Evolutionary conservation across 2,113 vertebrate genomes (phyloP), one percentile per base, ranked within the genome.

Genomic region (Arenaria interpres): DNA sequence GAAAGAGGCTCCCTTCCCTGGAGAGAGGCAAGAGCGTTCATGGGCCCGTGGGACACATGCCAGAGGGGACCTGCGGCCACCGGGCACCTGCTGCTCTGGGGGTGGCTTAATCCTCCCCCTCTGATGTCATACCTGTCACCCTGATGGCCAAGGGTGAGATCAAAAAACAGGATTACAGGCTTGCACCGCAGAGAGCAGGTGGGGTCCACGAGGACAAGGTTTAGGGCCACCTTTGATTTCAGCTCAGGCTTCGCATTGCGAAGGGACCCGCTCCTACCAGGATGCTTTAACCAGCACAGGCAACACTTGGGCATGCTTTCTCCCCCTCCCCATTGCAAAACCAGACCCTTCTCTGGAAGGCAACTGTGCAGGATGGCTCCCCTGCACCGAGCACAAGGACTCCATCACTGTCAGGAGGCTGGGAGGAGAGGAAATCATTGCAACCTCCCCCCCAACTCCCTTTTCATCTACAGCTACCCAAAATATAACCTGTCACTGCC

Each of bases 1-100:
- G 95, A 96, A 96, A 90, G 57, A 96, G 62, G 21, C 43, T 97
- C 22, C 22, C 33, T 72, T 93, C 91, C 93, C 89, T 81, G 28
- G 82, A 95, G 95, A 91, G 73, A 3, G 12, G 21, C 0, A 0
- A 23, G 18, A 86, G 67, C 3, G 0, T 1, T 9, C 48, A 5
- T 30, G 43, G 57, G 57, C 39, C 51, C 0, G 0, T 1, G 1
- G 75, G 82, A 83, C 10, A 3, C 1, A 0, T 5, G 35, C 51
- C 78, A 69, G 62, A 73, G 53, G 46, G 33, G 30, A 51, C 71
- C 83, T 43, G 74, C 1, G 0, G 77, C 68, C 76, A 66, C 45
- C 2, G 0, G 0, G 51, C 84, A 63, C 77, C 80, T 67, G 88
- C 85, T 89, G 69, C 45, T 68, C 53, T 6, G 1, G 17, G 28